Conservation (phyloP, 2,113 vertebrate species). For the Esox niger region DNA sequence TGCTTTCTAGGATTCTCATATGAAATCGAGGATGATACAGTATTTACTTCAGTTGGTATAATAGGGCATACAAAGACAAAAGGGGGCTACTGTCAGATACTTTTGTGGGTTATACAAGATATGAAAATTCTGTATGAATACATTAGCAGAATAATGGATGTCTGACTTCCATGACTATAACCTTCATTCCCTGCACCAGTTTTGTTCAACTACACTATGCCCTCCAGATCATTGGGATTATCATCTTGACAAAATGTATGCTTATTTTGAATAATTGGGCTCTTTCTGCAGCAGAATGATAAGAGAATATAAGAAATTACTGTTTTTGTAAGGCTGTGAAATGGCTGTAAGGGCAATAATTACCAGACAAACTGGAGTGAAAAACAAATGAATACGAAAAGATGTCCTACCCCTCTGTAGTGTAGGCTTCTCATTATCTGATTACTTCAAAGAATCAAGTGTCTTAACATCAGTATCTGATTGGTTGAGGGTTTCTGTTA, state of each 20-base stretch:
- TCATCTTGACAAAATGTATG: slow-evolving; percentile 33
- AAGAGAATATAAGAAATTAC: slow-evolving; percentile 21
- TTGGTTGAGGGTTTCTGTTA: neutral
- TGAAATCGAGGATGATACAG: neutral
- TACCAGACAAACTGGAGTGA: slow-evolving; percentile 27
- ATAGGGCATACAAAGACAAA: slow-evolving; percentile 18
- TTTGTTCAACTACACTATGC: slow-evolving; percentile 5
- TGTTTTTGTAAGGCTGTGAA: slow-evolving; percentile 32
- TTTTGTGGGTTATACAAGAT: neutral
- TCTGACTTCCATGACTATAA: slow-evolving; percentile 28
- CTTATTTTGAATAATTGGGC: slow-evolving; percentile 33
- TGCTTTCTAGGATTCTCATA: too few relatives aligned
- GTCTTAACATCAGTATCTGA: neutral
- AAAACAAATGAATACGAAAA: slow-evolving; percentile 30
- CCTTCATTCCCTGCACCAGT: slow-evolving; percentile 18
- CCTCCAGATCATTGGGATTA: slow-evolving; percentile 33
- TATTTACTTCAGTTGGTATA: neutral
- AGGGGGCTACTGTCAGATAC: neutral
- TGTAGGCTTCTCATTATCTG: slow-evolving; percentile 28
- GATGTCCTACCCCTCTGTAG: slow-evolving; percentile 9
- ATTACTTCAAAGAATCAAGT: slow-evolving; percentile 16
- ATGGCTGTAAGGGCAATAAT: slow-evolving; percentile 32
- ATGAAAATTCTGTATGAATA: neutral
- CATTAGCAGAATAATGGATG: neutral
- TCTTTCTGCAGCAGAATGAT: slow-evolving; percentile 30